Evolutionary conservation across 1,140 invertebrate species (phyloP).

Genomic region (Thaumetopoea pityocampa): DNA sequence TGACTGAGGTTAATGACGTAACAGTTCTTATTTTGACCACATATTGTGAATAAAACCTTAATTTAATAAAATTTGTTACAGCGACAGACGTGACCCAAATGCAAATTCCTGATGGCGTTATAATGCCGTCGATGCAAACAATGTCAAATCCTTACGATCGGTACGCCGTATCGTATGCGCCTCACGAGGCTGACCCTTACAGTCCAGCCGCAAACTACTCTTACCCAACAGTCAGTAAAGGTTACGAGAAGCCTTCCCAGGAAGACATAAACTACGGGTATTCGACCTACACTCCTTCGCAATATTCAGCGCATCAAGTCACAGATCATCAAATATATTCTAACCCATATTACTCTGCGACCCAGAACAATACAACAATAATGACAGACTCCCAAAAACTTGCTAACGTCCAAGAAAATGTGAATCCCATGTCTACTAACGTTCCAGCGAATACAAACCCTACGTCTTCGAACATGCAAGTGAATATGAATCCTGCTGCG

Average conservation of each 20-base stretch:
- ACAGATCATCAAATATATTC: constrained; percentile 47
- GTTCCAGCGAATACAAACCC: constrained; percentile 11
- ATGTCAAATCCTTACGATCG: constrained; percentile 38
- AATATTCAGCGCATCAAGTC: constrained; percentile 38
- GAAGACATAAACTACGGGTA: constrained; percentile 44
- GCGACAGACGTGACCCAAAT: constrained; percentile 50
- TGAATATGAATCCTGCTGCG: constrained; percentile 7
- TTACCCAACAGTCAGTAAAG: constrained; percentile 32
- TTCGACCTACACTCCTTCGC: constrained; percentile 47
- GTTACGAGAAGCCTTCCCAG: constrained; percentile 37
- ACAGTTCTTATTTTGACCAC: too few relatives aligned
- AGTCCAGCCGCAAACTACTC: constrained; percentile 28
- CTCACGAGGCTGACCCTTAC: constrained; percentile 35
- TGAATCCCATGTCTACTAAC: constrained; percentile 17
- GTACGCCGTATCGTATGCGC: constrained; percentile 35
- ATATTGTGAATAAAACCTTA: constrained; percentile 1
- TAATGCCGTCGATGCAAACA: constrained; percentile 39
- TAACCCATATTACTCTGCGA: constrained; percentile 51
- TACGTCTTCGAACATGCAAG: neutral
- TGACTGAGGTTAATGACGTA: too few relatives aligned
- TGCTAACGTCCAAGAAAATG: constrained; percentile 3
- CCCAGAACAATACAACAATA: constrained; percentile 38
- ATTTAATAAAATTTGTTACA: constrained; percentile 28
- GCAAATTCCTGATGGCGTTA: constrained; percentile 49
- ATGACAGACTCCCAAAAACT: constrained; percentile 46